phyloP scores from a whole-genome alignment of 2,797 vertebrate genomes.

The Gymnoscopelus microlampas region DNA sequence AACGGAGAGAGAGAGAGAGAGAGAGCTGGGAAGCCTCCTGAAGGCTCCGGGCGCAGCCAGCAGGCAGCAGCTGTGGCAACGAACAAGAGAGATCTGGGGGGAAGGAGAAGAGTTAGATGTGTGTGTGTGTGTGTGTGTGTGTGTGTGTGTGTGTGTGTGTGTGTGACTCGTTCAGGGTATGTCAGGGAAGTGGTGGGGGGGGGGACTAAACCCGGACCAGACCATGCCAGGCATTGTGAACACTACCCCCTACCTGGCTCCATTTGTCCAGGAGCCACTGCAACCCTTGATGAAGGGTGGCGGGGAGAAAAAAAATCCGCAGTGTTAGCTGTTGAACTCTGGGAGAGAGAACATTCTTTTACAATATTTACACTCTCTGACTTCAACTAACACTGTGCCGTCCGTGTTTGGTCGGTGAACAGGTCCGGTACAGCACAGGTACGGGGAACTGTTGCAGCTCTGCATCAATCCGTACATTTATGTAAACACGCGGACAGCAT shows the following conservation, averaged over 20 bases:
- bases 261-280: too few relatives aligned
- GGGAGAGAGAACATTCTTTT: too few relatives aligned
- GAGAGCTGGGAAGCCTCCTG: conserved; percentile 80
- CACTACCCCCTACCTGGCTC: conserved; percentile 61
- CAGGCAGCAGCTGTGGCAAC: conserved; percentile 80
- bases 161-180: not conserved
- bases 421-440: too few relatives aligned
- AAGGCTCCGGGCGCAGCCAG: conserved; percentile 74
- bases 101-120: conserved; percentile 47
- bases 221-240: conserved; percentile 62
- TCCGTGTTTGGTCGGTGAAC: too few relatives aligned
- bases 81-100: conserved; percentile 70
- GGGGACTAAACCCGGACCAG: conserved; percentile 51
- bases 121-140: conserved; percentile 52
- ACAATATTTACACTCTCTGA: too few relatives aligned
- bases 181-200: conserved; percentile 9
- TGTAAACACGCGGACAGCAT: conserved; percentile 49
- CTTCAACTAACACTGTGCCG: too few relatives aligned
- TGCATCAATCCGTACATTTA: not conserved
- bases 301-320: not conserved
- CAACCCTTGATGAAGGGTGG: conserved; percentile 48
- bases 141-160: conserved; percentile 3
- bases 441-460: not conserved
- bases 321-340: not conserved
- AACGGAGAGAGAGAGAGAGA: conserved; percentile 37